phyloP scores from a whole-genome alignment of 2,888 invertebrate genomes.

The Muschampia plurimacula region DNA sequence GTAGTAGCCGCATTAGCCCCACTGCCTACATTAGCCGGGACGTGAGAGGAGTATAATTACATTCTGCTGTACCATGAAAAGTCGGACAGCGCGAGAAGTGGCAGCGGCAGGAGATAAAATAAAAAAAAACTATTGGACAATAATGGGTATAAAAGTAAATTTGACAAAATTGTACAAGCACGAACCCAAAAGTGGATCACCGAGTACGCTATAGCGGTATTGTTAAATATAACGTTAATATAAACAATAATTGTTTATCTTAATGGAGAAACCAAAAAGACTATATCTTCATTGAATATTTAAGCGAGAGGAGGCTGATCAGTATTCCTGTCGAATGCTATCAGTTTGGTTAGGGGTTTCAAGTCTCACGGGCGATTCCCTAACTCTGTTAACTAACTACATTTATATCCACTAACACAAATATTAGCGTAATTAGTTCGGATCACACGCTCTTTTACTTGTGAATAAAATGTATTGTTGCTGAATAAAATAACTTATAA shows the following conservation, averaged over 20 bases:
- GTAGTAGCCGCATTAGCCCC: too few relatives aligned
- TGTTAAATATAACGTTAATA: neutral
- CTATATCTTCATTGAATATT: constrained; percentile 60
- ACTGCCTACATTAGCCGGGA: too few relatives aligned
- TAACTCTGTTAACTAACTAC: constrained; percentile 80
- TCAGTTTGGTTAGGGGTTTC: constrained; percentile 62
- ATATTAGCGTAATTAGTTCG: constrained; percentile 77
- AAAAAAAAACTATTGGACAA: too few relatives aligned
- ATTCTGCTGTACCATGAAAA: too few relatives aligned
- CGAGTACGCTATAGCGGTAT: neutral
- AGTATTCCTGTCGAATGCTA: constrained; percentile 73
- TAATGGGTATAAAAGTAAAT: too few relatives aligned
- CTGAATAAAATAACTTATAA: neutral
- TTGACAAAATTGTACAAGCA: neutral
- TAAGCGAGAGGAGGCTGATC: constrained; percentile 59
- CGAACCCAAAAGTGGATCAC: neutral
- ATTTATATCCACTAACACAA: constrained; percentile 76
- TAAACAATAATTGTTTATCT: constrained; percentile 19
- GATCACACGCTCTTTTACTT: constrained; percentile 30
- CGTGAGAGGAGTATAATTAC: too few relatives aligned
- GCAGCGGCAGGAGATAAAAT: too few relatives aligned
- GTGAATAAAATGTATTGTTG: constrained; percentile 13
- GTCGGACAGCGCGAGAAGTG: too few relatives aligned
- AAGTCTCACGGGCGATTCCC: constrained; percentile 73
- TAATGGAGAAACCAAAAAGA: constrained; percentile 24